phyloP scores from a whole-genome alignment of 1,140 invertebrate genomes.

The Bombus affinis region DNA sequence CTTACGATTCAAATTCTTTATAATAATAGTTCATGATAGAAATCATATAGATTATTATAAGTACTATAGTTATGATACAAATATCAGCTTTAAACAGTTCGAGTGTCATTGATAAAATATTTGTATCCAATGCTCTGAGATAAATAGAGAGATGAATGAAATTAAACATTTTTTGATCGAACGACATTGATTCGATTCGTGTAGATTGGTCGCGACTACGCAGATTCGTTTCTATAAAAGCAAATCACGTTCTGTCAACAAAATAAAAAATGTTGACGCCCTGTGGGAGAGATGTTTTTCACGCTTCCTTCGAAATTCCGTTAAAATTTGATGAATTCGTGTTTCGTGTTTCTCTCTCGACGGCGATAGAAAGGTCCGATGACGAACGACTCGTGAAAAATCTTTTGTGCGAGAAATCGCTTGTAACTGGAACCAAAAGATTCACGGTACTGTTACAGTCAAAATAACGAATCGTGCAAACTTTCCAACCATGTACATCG shows the following conservation, averaged over 20 bases:
- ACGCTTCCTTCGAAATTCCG: neutral
- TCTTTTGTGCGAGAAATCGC: neutral
- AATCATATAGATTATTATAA: no score
- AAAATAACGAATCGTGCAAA: neutral
- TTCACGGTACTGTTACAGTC: no score
- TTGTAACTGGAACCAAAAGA: neutral
- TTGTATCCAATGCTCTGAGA: no score
- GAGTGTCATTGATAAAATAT: neutral
- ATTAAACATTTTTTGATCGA: neutral
- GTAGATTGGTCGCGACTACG: neutral
- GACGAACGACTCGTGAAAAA: neutral
- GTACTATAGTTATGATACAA: neutral
- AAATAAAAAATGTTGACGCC: neutral
- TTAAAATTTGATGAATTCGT: neutral
- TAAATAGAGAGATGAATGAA: neutral
- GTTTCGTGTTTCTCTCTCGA: neutral
- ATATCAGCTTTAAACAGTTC: neutral
- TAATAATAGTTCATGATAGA: no score
- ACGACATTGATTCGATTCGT: neutral
- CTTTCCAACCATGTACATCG: neutral
- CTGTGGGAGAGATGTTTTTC: neutral
- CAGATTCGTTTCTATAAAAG: neutral
- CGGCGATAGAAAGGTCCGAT: neutral
- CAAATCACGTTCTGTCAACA: slow-evolving; percentile 3
- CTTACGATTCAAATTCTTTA: no score